phyloP scores from a whole-genome alignment of 2,888 invertebrate genomes.

The Apoderus coryli region DNA sequence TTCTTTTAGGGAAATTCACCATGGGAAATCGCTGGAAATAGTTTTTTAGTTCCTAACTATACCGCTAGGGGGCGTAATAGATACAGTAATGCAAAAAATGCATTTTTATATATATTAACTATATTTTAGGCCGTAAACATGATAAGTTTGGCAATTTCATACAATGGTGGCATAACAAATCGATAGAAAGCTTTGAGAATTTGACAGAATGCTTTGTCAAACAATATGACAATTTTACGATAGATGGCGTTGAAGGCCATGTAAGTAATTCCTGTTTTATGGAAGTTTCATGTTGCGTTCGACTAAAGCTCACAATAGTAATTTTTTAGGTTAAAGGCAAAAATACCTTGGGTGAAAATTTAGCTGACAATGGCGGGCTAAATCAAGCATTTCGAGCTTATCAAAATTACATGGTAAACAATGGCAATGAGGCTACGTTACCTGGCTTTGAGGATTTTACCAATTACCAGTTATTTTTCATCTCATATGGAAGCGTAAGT shows the following conservation, averaged over 20 bases:
- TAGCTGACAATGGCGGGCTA: constrained; percentile 73
- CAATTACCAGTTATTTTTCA: constrained; percentile 63
- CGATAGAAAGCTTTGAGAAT: constrained; percentile 59
- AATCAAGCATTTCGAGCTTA: constrained; percentile 59
- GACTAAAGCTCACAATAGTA: too few relatives aligned
- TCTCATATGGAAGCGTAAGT: constrained; percentile 68
- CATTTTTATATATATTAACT: too few relatives aligned
- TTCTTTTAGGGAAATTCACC: too few relatives aligned
- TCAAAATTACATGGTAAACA: constrained; percentile 38
- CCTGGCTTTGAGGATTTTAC: constrained; percentile 60
- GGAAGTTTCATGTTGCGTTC: too few relatives aligned
- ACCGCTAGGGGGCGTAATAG: too few relatives aligned
- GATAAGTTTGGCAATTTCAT: constrained; percentile 72
- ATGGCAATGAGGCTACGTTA: constrained; percentile 46
- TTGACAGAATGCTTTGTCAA: constrained; percentile 72
- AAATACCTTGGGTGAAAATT: constrained; percentile 64
- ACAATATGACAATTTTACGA: constrained; percentile 59
- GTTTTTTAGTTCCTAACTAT: too few relatives aligned
- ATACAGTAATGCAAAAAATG: too few relatives aligned
- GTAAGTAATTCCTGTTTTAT: too few relatives aligned
- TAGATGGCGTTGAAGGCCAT: constrained; percentile 45
- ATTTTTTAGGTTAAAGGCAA: constrained; percentile 55
- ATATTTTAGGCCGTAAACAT: constrained; percentile 63
- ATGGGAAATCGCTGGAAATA: too few relatives aligned
- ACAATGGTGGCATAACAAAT: constrained; percentile 82